Evolutionary conservation across 1,140 invertebrate species (phyloP).

Genomic region (Luehdorfia chinensis): DNA sequence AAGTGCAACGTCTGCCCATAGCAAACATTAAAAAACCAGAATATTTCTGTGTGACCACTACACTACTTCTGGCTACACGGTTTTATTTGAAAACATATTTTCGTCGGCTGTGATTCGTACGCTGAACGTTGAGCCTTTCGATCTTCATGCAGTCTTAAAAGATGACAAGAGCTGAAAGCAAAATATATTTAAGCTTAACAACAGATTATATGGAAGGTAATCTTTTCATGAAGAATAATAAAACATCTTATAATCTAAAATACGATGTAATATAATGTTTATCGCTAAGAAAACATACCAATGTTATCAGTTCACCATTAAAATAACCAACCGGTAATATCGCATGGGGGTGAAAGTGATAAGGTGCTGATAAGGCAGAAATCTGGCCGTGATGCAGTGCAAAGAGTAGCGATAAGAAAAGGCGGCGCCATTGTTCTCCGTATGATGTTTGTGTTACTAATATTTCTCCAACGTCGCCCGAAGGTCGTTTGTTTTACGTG

Average conservation of each 20-base stretch:
- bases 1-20: too few relatives aligned
- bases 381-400: slow-evolving; percentile 18
- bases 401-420: slow-evolving; percentile 10
- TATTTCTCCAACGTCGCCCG: slow-evolving; percentile 22
- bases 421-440: slow-evolving; percentile 19
- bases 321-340: slow-evolving; percentile 14
- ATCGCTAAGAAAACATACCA: slow-evolving; percentile 14
- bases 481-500: slow-evolving; percentile 10
- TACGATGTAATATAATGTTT: slow-evolving; percentile 3
- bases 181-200: too few relatives aligned
- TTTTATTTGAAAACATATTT: too few relatives aligned
- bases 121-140: too few relatives aligned
- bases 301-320: slow-evolving; percentile 16
- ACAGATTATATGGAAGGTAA: too few relatives aligned
- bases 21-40: too few relatives aligned
- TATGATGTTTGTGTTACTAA: slow-evolving; percentile 21
- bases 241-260: slow-evolving; percentile 1
- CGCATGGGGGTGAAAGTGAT: slow-evolving; percentile 24
- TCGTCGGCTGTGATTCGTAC: too few relatives aligned
- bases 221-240: too few relatives aligned
- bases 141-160: too few relatives aligned
- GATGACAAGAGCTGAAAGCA: too few relatives aligned
- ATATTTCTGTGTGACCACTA: too few relatives aligned
- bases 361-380: slow-evolving; percentile 18
- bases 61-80: too few relatives aligned